phyloP scores from a whole-genome alignment of 1,140 invertebrate species.

The Galleria mellonella region DNA sequence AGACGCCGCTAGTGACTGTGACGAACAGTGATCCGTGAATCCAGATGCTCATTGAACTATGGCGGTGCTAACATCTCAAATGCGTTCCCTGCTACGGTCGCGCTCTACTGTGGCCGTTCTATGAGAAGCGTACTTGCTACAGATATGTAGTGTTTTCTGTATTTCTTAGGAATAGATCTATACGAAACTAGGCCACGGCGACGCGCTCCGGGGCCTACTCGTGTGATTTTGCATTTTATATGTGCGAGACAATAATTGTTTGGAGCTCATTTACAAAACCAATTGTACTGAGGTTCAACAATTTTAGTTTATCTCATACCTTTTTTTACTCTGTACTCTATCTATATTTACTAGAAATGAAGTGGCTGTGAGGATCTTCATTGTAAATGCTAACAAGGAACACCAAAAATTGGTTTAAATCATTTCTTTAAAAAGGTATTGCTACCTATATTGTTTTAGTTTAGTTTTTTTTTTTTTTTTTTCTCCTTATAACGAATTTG shows the following conservation, averaged over 20 bases:
- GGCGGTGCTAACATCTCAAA: constrained; percentile 18
- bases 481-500: constrained; percentile 31
- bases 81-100: constrained; percentile 4
- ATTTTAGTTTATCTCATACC: constrained; percentile 19
- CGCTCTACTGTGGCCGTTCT: constrained; percentile 7
- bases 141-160: constrained; percentile 21
- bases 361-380: constrained; percentile 62
- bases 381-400: constrained; percentile 35
- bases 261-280: constrained; percentile 26
- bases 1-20: constrained; percentile 13
- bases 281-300: constrained; percentile 13
- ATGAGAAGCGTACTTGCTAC: constrained; percentile 15
- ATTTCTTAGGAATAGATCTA: constrained; percentile 27
- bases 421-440: constrained; percentile 25
- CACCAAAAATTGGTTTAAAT: constrained; percentile 50
- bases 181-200: constrained; percentile 6
- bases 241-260: constrained; percentile 67
- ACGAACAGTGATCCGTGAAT: constrained; percentile 10
- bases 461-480: too few relatives aligned
- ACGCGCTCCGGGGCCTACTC: constrained; percentile 16
- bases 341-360: constrained; percentile 32
- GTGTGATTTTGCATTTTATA: constrained; percentile 45
- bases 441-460: constrained; percentile 35
- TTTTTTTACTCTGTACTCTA: constrained; percentile 24
- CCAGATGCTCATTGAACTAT: constrained; percentile 10